These are phyloP conservation scores for Agelaius phoeniceus DNA, from an alignment of 2,113 vertebrate genomes.

Conservation along the genomic window DNA sequence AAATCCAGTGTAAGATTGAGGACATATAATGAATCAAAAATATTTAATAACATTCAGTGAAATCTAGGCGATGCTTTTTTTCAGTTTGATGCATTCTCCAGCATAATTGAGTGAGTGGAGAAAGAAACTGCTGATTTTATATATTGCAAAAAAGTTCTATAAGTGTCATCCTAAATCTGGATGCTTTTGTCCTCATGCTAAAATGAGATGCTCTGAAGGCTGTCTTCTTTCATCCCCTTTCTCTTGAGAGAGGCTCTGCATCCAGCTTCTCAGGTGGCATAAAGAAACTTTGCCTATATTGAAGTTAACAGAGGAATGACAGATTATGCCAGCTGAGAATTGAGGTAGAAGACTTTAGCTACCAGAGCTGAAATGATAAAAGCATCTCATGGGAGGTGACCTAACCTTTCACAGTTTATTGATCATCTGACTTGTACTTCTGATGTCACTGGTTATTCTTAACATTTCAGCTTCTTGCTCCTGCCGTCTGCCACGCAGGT, in stretches of 20 bases:
- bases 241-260: background rate
- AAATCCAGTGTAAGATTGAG: background rate
- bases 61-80: background rate
- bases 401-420: constrained; percentile 23
- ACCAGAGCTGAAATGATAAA: constrained; percentile 11
- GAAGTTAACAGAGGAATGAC: background rate
- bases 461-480: background rate
- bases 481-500: accelerated
- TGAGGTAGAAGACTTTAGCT: background rate
- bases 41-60: background rate
- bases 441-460: constrained; percentile 17
- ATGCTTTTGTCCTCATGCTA: background rate
- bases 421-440: background rate
- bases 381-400: background rate
- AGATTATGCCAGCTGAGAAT: background rate
- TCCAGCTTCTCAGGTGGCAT: background rate
- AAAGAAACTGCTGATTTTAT: background rate
- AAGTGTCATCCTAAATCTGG: background rate
- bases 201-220: background rate
- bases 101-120: background rate
- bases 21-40: background rate
- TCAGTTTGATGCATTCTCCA: background rate
- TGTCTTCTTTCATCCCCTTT: background rate
- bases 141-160: background rate
- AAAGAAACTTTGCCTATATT: background rate